Evolutionary conservation across 1,140 invertebrate genomes (phyloP).

Genomic region (Eumeta japonica): DNA sequence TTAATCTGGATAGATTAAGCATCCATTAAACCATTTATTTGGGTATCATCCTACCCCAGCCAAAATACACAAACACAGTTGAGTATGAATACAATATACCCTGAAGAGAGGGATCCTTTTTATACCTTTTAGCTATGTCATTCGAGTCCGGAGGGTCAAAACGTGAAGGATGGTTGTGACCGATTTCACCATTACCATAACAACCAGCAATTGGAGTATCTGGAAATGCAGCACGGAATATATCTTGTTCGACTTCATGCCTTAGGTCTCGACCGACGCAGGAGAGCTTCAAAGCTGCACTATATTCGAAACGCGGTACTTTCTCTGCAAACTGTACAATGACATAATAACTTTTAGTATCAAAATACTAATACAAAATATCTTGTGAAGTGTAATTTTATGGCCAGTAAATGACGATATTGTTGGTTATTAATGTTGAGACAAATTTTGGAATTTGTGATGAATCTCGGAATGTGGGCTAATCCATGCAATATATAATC

Average conservation of each 20-base stretch:
- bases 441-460: too few relatives aligned
- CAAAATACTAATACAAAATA: too few relatives aligned
- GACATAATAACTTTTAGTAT: too few relatives aligned
- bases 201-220: constrained; percentile 37
- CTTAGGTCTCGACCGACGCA: constrained; percentile 43
- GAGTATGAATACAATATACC: constrained; percentile 43
- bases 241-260: constrained; percentile 35
- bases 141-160: constrained; percentile 1
- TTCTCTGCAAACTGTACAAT: constrained; percentile 45
- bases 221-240: constrained; percentile 37
- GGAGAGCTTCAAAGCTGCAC: constrained; percentile 43
- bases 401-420: too few relatives aligned
- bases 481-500: too few relatives aligned
- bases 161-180: constrained; percentile 22
- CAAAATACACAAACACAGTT: constrained; percentile 41
- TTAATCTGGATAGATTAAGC: too few relatives aligned
- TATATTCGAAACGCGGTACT: constrained; percentile 37
- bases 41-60: constrained; percentile 46
- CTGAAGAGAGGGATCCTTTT: constrained; percentile 19
- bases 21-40: too few relatives aligned
- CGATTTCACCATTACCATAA: constrained; percentile 46
- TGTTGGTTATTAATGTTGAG: too few relatives aligned
- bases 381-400: too few relatives aligned
- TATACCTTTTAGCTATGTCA: constrained; percentile 16
- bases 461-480: too few relatives aligned